Evolutionary conservation across 2,797 vertebrate species (phyloP), one percentile per base, ranked within the genome.

Genomic region (Diceros bicornis): DNA sequence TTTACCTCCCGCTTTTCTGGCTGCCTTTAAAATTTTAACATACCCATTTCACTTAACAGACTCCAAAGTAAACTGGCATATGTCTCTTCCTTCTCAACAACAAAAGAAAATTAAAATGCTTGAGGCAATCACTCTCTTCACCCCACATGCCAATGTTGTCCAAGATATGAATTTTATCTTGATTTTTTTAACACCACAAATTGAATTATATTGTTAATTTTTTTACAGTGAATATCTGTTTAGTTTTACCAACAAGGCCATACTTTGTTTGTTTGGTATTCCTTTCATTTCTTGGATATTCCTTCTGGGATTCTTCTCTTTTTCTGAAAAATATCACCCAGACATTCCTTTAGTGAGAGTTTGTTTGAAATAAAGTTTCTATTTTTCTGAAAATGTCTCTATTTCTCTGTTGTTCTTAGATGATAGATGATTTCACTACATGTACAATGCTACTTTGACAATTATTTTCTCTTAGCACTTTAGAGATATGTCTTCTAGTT

Each of bases 351-450:
- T 44, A 52, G 16, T 72, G 82, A 75, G 23, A 59, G 8, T 71
- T 94, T 92, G 21, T 91, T 96, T 66, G 25, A 77, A 90, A 34
- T 66, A 90, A 93, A 77, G 44, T 93, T 83, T 93, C 72, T 62
- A 21, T 74, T 91, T 92, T 47, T 92, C 64, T 95, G 61, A 95
- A 95, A 68, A 85, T 78, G 18, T 94, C 44, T 93, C 52, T 20
- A 52, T 92, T 61, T 59, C 52, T 62, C 17, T 84, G 11, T 61
- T 79, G 32, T 91, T 83, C 41, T 90, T 87, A 52, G 14, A 52
- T 16, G 69, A 86, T 27, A 64, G 29, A 62, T 71, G 25, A 83
- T 89, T 82, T 78, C 37, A 34, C 59, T 47, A 52, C 8, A 55
- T 52, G 17, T 27, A 37, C 17, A 52, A 59, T 52, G 69, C n/a